Conservation (phyloP, 2,888 invertebrate species). For the Dicyrtoma fusca region DNA sequence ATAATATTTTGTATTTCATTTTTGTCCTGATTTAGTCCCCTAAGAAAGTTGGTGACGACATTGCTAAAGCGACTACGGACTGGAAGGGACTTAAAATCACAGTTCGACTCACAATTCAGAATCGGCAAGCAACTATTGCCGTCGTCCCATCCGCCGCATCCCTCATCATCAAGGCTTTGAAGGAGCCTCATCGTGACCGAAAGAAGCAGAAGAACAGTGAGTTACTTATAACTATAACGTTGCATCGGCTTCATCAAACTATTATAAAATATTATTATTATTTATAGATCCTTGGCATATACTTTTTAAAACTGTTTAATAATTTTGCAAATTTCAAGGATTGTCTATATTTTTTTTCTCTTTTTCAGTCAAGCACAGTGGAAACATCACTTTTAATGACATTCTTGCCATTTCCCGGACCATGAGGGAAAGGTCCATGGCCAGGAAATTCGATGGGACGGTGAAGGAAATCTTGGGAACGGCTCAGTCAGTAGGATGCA, state of each 20-base stretch:
- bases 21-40: slow-evolving; percentile 75
- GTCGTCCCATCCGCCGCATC: slow-evolving; percentile 98
- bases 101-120: slow-evolving; percentile 95
- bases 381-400: slow-evolving; percentile 93
- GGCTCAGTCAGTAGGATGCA: slow-evolving; percentile 87
- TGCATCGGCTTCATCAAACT: too few species aligned
- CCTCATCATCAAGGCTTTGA: slow-evolving; percentile 94
- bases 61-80: slow-evolving; percentile 96
- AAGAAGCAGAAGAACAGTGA: slow-evolving; percentile 98
- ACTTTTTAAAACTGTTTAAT: too few species aligned
- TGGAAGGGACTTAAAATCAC: slow-evolving; percentile 99
- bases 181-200: slow-evolving; percentile 97
- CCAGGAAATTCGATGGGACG: slow-evolving; percentile 85
- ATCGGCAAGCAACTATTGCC: slow-evolving; percentile 94
- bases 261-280: too few species aligned
- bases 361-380: slow-evolving; percentile 88
- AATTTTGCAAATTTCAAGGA: too few species aligned
- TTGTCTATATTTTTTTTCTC: background rate
- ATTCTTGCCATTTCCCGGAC: slow-evolving; percentile 84
- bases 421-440: slow-evolving; percentile 96
- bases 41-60: slow-evolving; percentile 99
- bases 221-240: slow-evolving; percentile 59
- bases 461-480: slow-evolving; percentile 94
- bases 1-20: too few species aligned
- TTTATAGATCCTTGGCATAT: too few species aligned